Evolutionary conservation across 2,113 vertebrate genomes (phyloP), one percentile per base, ranked within the genome.

Genomic region (Notothenia coriiceps): DNA sequence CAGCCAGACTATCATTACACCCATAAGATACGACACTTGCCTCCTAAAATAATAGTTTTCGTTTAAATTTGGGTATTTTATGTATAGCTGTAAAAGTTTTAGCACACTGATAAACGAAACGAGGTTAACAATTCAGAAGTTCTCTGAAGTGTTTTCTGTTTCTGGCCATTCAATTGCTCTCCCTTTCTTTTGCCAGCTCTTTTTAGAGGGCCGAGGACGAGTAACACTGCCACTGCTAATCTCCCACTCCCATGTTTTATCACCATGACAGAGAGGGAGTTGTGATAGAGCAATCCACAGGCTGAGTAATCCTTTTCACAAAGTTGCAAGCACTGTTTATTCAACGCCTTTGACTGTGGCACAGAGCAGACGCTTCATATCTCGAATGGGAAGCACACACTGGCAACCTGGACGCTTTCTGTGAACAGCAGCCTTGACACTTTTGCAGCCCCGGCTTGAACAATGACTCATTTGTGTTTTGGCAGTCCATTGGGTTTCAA

Each of bases 201-300:
- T 78, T 4, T 76, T 50, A 54, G 55, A 90, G 63, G 78, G 80
- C 80, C 35, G n/a, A 88, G 87, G 56, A 86, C 74, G 70, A 83
- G 86, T 84, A 80, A 81, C 78, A 74, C 78, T 77, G 73, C 86
- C 83, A 54, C 71, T 29, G 9, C 89, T 92, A 92, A 93, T 95
- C 91, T 92, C 86, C 80, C 66, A 55, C 89, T 87, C 82, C 83
- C 82, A 62, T 91, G 85, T 93, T 90, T 92, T 88, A 91, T 94
- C 88, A 86, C 84, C 80, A 33, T 75, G 91, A 92, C 90, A 84
- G 86, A 81, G 83, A 82, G 85, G 67, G 82, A 91, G 73, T 87
- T 88, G 86, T 79, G 88, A 88, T 83, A 70, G 90, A 84, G 87
- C 76, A 51, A 77, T 84, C 77, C 11, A 51, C 83, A 82, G 89